Evolutionary conservation across 2,888 invertebrate species (phyloP).

Genomic region (Lasioglossum lativentre): DNA sequence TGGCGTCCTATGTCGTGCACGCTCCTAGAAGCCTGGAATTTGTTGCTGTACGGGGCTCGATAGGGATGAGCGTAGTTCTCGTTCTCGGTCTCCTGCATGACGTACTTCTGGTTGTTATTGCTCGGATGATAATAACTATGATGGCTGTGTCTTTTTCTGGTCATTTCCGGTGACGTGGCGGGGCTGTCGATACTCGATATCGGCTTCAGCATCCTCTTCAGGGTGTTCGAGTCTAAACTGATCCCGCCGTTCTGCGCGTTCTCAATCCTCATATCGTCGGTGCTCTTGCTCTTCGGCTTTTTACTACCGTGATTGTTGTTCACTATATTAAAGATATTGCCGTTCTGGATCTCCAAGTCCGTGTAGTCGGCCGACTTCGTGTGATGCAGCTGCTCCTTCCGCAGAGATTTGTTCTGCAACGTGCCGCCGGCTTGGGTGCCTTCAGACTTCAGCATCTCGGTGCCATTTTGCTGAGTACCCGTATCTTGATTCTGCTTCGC

Average conservation of each 20-base stretch:
- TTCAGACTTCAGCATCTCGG: constrained; percentile 89
- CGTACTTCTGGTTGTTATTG: constrained; percentile 85
- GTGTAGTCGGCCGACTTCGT: constrained; percentile 86
- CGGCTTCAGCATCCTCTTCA: constrained; percentile 97
- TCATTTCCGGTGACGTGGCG: constrained; percentile 96
- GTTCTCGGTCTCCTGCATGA: constrained; percentile 85
- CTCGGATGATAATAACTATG: constrained; percentile 85
- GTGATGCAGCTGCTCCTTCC: constrained; percentile 82
- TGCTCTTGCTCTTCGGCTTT: constrained; percentile 94
- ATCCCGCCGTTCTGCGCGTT: constrained; percentile 84
- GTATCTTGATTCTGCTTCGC: constrained; percentile 86
- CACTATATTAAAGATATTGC: constrained; percentile 83
- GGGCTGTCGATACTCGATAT: constrained; percentile 96
- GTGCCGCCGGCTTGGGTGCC: constrained; percentile 94
- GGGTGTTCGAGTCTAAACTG: constrained; percentile 91
- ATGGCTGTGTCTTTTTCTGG: constrained; percentile 91
- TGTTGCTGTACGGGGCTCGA: constrained; percentile 81
- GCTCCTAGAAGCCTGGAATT: constrained; percentile 86
- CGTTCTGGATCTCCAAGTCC: constrained; percentile 85
- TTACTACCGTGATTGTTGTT: constrained; percentile 85
- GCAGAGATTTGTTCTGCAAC: constrained; percentile 84
- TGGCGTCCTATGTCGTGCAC: constrained; percentile 90
- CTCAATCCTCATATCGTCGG: constrained; percentile 92
- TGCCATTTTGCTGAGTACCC: constrained; percentile 81
- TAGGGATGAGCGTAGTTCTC: constrained; percentile 82